Evolutionary conservation across 2,113 vertebrate species (phyloP), one percentile per base, ranked within the genome.

Genomic region (Sturnus vulgaris): DNA sequence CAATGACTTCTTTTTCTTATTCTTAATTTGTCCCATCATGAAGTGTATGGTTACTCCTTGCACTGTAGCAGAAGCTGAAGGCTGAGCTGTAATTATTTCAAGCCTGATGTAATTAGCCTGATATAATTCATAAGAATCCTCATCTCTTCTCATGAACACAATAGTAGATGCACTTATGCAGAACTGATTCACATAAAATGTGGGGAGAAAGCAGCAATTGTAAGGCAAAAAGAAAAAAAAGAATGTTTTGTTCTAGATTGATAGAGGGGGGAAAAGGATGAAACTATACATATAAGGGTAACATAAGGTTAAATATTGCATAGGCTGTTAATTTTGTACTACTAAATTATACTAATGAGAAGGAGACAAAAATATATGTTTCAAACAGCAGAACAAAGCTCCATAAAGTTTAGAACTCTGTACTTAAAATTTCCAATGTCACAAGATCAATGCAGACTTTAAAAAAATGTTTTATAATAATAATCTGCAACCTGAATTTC

Each of bases 1-100:
- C 37, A 86, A 15, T 85, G 30, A 16, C n/a, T 84, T 16, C 4
- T 81, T 82, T 76, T 64, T 44, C 10, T 35, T 55, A 49, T 44
- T 91, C 60, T 84, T 64, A 20, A 68, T 77, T 92, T 94, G 44
- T 85, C 59, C 23, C 3, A 7, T 11, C 5, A 39, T 24, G 17
- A 77, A 85, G 23, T 81, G 8, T n/a, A 12, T n/a, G 75, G 33
- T 78, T 91, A 73, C 13, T 50, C 63, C 85, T 90, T 94, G 75
- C n/a, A 73, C 90, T 37, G 9, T 7, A 55, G 77, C 30, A 93
- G 12, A 11, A 93, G 25, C 25, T 91, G 35, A 94, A 90, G 52
- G 12, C 47, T 80, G 50, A 63, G 15, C 63, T 90, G 24, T 66
- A 80, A 77, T 86, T 93, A 90, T 94, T 90, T 90, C 71, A 95